Percentiles rank a stretch among this genome's conserved stretches.
Conservation (phyloP, 2,113 vertebrate genomes). For the Physeter macrocephalus region DNA sequence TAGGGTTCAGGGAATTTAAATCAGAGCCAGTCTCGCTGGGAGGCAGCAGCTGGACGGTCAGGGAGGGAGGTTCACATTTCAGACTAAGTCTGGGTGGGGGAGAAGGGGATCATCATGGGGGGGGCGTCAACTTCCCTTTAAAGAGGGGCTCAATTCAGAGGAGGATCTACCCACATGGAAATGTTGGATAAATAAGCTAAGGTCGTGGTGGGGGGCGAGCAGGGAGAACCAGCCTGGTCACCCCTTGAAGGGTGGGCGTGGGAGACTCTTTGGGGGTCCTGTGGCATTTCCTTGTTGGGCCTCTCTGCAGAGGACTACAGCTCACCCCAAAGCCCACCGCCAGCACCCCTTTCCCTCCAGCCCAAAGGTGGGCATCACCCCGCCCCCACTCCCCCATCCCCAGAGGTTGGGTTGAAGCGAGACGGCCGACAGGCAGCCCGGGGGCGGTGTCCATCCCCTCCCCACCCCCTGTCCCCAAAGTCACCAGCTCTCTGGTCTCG, state of each 20-base stretch:
- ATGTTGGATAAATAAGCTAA: constrained; percentile 3
- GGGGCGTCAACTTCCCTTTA: not conserved
- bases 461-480: constrained; percentile 50
- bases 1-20: not conserved
- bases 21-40: not conserved
- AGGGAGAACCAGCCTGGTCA: not conserved
- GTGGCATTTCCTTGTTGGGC: constrained; percentile 43
- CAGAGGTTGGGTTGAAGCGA: not conserved
- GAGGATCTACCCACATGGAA: not conserved
- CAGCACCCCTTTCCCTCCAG: not conserved
- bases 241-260: not conserved
- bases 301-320: constrained; percentile 7
- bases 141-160: constrained; percentile 8
- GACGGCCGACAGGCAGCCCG: not conserved
- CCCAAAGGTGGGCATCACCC: not conserved
- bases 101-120: not conserved
- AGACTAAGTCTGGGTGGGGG: not conserved
- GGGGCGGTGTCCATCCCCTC: not conserved
- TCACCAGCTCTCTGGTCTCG: constrained; percentile 55
- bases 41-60: not conserved
- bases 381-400: not conserved
- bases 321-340: not conserved
- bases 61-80: constrained; percentile 63
- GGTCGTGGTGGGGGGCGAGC: not conserved
- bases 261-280: not conserved